phyloP scores from a whole-genome alignment of 2,888 invertebrate species.

The Sarcophaga subvicina region DNA sequence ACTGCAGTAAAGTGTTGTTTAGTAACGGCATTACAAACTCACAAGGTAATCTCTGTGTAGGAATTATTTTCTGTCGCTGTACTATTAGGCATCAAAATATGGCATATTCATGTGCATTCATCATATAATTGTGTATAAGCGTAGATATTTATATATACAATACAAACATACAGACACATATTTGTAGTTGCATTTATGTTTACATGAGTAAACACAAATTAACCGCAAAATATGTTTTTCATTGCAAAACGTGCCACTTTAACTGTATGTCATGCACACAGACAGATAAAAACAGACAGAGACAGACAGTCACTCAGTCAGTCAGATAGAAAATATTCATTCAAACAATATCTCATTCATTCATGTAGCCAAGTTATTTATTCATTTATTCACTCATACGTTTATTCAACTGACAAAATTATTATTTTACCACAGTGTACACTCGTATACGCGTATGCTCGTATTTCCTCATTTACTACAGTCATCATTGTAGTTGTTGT shows the following conservation, averaged over 20 bases:
- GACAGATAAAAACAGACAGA: neutral
- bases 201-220: constrained; percentile 56
- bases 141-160: neutral
- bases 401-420: constrained; percentile 11
- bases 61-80: neutral
- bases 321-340: too few relatives aligned
- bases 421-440: neutral
- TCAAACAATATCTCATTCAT: too few relatives aligned
- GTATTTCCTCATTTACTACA: neutral
- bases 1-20: neutral
- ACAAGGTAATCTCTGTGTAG: neutral
- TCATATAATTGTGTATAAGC: neutral
- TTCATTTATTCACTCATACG: neutral
- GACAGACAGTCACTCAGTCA: neutral
- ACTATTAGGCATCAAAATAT: neutral
- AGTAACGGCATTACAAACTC: neutral
- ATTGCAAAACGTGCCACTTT: constrained; percentile 45
- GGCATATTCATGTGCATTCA: neutral
- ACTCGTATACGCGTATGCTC: neutral
- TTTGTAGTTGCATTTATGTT: constrained; percentile 17
- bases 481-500: too few relatives aligned
- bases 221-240: constrained; percentile 57
- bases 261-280: neutral
- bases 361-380: too few relatives aligned
- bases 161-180: neutral